Evolutionary conservation across 2,888 invertebrate genomes (phyloP), one percentile per base, ranked within the genome.

Genomic region (Mesopsocus fuscifrons): DNA sequence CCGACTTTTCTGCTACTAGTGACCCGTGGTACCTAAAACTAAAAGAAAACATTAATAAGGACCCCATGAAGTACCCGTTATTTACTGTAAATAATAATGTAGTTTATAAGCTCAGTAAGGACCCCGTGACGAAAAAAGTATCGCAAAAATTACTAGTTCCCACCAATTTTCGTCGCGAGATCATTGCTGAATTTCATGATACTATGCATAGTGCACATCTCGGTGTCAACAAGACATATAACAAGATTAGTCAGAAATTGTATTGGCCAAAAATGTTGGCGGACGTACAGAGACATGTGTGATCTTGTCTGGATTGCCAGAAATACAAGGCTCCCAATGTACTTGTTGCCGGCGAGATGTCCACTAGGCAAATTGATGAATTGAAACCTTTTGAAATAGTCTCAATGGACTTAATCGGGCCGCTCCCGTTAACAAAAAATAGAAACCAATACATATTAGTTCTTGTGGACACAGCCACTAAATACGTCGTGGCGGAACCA

Each of bases 381-480:
- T 3, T 6, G n/a, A 2, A 4, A 20, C 34, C 17, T 42, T 26
- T 1, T 2, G 4, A n/a, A 20, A 20, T 6, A 3, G 15, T 5
- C 32, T 21, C 8, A 11, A 16, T 1, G 11, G 22, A 42, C 1
- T 44, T 49, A 2, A 38, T 53, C 1, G 49, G 48, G 0, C 44
- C 49, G 1, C 50, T 49, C 3, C 54, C 26, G 44, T 41, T 42
- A 1, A 47, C 49, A 3, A 5, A 43, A 2, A 43, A 45, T 3
- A 47, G 49, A 9, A 33, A 43, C 34, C 9, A 34, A 1, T 53
- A 52, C 22, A 11, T 51, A 1, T 44, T 57, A 2, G 53, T 55
- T 40, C 52, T 55, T 30, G 47, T 48, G 2, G 49, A 55, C 22
- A 48, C 51, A 13, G 48, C 46, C 34, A 55, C 52, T 51, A 47